phyloP scores from a whole-genome alignment of 1,140 invertebrate genomes.

The Holcopasites calliopsidis region DNA sequence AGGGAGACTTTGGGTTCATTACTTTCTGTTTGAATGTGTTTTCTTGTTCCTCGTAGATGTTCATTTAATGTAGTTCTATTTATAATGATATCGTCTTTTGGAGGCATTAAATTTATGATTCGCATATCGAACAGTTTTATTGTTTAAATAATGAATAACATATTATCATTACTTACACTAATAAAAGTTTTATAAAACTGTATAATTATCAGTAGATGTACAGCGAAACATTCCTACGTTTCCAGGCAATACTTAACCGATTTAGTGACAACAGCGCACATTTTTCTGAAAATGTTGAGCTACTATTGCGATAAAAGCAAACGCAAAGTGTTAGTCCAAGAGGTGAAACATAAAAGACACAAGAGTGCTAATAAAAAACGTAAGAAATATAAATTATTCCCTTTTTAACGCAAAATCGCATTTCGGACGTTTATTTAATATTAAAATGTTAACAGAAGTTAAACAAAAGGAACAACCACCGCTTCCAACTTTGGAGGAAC shows the following conservation, averaged over 20 bases:
- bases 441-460: constrained; percentile 24
- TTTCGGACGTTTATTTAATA: too few relatives aligned
- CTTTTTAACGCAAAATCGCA: not conserved
- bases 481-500: constrained; percentile 79
- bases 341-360: constrained; percentile 80
- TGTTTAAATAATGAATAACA: too few relatives aligned
- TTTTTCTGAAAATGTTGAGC: constrained; percentile 96
- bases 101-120: too few relatives aligned
- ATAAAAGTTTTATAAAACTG: too few relatives aligned
- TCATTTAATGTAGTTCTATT: too few relatives aligned
- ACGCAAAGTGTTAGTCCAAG: constrained; percentile 87
- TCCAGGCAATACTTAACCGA: constrained; percentile 90
- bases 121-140: too few relatives aligned
- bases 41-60: too few relatives aligned
- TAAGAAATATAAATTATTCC: constrained; percentile 54
- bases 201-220: too few relatives aligned
- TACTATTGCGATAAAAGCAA: constrained; percentile 85
- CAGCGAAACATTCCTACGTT: not conserved
- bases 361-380: constrained; percentile 81
- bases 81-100: too few relatives aligned
- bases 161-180: too few relatives aligned
- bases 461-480: constrained; percentile 64
- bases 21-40: too few relatives aligned
- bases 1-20: too few relatives aligned
- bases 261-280: constrained; percentile 92